Conservation (phyloP, 2,888 invertebrate genomes). For the Heliconius ismenius region DNA sequence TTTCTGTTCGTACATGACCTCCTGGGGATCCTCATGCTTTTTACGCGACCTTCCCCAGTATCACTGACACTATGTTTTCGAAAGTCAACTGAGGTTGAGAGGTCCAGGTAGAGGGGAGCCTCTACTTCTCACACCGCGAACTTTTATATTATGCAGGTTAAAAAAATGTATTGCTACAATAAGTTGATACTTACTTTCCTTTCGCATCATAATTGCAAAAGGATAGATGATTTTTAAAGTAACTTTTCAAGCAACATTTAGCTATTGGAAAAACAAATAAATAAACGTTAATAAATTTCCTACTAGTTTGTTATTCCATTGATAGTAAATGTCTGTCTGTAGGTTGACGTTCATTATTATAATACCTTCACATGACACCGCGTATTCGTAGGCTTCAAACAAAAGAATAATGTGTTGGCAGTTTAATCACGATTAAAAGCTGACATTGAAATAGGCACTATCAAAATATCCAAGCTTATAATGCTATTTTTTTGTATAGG, state of each 20-base stretch:
- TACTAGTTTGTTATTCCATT: slow-evolving; percentile 5
- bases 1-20: no score
- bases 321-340: background rate
- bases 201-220: background rate
- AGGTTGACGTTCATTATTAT: slow-evolving; percentile 15
- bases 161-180: no score
- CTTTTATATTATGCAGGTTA: no score
- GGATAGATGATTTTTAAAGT: background rate
- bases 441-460: slow-evolving; percentile 49
- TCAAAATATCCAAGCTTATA: slow-evolving; percentile 53
- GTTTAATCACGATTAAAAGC: slow-evolving; percentile 39
- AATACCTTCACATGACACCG: background rate
- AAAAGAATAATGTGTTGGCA: slow-evolving; percentile 34
- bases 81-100: no score
- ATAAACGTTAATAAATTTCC: background rate
- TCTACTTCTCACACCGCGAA: no score
- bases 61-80: no score
- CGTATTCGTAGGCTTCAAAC: slow-evolving; percentile 14
- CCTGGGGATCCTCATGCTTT: no score
- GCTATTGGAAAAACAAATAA: background rate
- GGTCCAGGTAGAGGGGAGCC: no score
- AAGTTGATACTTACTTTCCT: no score
- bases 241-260: background rate
- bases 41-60: no score
- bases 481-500: slow-evolving; percentile 19